phyloP scores from a whole-genome alignment of 2,113 vertebrate genomes.

The Carassius carassius region DNA sequence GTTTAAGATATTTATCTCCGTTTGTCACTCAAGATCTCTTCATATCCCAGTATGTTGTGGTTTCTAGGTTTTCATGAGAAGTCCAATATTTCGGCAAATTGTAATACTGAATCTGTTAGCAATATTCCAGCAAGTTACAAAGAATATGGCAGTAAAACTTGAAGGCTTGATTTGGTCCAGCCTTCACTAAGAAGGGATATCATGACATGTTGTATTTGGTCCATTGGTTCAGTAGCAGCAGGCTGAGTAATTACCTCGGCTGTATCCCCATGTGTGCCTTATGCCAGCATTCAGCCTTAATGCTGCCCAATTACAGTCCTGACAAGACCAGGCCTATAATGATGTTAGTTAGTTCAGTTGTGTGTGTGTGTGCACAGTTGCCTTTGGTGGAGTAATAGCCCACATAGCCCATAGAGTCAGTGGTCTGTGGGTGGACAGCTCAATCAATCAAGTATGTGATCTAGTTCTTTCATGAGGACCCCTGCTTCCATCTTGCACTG shows the following conservation, averaged over 20 bases:
- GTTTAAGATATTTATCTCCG: not conserved
- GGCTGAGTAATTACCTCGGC: slow-evolving; percentile 26
- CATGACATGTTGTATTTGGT: not conserved
- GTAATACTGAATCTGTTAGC: not conserved
- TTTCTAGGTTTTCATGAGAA: not conserved
- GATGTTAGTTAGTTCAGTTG: slow-evolving; percentile 33
- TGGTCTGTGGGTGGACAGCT: slow-evolving; percentile 1
- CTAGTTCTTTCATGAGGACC: not conserved
- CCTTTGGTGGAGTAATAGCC: not conserved
- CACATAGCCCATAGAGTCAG: not conserved
- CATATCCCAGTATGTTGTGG: not conserved
- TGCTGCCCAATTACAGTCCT: slow-evolving; percentile 20
- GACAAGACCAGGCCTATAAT: slow-evolving; percentile 29
- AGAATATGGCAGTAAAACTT: not conserved
- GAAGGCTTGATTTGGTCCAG: not conserved
- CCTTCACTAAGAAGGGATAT: not conserved
- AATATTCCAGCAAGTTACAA: not conserved
- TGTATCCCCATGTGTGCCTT: not conserved
- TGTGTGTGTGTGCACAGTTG: not conserved
- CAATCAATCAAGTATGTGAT: slow-evolving; percentile 14
- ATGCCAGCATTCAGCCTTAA: not conserved
- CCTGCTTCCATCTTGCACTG: not conserved
- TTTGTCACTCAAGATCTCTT: not conserved
- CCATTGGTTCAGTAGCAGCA: slow-evolving; percentile 7
- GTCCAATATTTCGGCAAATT: not conserved